Conservation (phyloP, 1,140 invertebrate genomes). For the Brachionus paranguensis region DNA sequence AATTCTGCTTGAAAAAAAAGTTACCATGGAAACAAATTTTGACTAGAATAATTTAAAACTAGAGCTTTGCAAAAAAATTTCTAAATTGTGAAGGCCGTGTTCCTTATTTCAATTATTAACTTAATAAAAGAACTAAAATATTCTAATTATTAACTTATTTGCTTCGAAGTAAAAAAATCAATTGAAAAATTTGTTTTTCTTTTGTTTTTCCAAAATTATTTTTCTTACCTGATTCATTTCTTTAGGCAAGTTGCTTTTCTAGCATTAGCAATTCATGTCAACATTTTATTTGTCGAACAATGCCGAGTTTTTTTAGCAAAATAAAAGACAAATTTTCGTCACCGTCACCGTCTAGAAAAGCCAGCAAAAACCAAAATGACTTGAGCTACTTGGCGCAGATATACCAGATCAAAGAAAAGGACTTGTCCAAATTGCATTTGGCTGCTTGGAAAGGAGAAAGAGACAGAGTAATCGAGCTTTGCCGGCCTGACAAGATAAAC, state of each 20-base stretch:
- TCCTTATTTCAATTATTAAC: conserved; percentile 7
- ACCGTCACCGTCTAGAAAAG: background rate
- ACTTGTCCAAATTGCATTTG: conserved; percentile 7
- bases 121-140: conserved; percentile 2
- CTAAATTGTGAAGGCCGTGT: conserved; percentile 5
- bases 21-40: background rate
- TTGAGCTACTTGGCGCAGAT: background rate
- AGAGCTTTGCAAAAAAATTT: background rate
- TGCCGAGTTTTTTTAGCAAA: conserved; percentile 31
- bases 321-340: conserved; percentile 28
- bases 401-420: conserved; percentile 29
- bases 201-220: background rate
- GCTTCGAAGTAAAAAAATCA: background rate
- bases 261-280: background rate
- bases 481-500: conserved; percentile 60
- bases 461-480: conserved; percentile 2
- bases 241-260: background rate
- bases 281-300: background rate
- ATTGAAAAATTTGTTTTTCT: conserved; percentile 23
- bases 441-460: conserved; percentile 22
- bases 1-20: background rate
- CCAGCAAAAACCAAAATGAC: conserved; percentile 2
- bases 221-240: background rate
- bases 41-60: background rate
- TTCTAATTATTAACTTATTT: conserved; percentile 30